These are phyloP conservation scores for Lithobates sylvaticus DNA, from an alignment of 2,797 vertebrate species.

Conservation along the genomic window DNA sequence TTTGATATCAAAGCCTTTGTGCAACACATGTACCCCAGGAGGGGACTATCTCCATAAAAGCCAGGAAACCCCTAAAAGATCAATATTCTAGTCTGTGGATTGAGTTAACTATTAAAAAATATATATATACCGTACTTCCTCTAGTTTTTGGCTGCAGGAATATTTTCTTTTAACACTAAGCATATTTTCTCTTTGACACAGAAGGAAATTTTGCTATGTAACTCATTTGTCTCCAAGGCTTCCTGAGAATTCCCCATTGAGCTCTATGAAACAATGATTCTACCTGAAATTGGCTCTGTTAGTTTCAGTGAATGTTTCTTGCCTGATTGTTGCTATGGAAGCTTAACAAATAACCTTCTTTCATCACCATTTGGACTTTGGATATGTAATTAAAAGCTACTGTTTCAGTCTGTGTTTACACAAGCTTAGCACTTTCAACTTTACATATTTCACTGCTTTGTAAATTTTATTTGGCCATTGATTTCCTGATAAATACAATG, in stretches of 20 bases:
- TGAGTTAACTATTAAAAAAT: background rate
- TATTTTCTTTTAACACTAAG: background rate
- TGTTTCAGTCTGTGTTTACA: constrained; percentile 39
- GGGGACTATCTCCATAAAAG: background rate
- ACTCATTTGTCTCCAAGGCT: constrained; percentile 31
- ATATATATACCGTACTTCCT: background rate
- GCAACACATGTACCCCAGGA: background rate
- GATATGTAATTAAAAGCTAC: constrained; percentile 44
- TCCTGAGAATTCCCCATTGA: constrained; percentile 7
- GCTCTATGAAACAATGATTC: constrained; percentile 24
- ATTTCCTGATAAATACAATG: constrained; percentile 55
- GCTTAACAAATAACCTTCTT: constrained; percentile 51
- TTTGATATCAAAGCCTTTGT: too few relatives aligned
- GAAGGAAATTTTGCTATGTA: background rate
- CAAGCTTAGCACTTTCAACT: constrained; percentile 28
- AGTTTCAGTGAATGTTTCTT: constrained; percentile 30
- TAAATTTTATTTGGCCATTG: constrained; percentile 56
- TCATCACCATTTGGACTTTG: constrained; percentile 53
- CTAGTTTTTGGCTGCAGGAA: background rate
- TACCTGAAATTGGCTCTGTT: constrained; percentile 7
- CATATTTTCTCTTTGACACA: background rate
- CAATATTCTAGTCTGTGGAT: background rate
- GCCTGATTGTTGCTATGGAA: constrained; percentile 15
- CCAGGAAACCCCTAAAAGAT: background rate
- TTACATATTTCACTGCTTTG: constrained; percentile 50